phyloP scores from a whole-genome alignment of 1,140 invertebrate genomes.

The Oryctes rhinoceros region DNA sequence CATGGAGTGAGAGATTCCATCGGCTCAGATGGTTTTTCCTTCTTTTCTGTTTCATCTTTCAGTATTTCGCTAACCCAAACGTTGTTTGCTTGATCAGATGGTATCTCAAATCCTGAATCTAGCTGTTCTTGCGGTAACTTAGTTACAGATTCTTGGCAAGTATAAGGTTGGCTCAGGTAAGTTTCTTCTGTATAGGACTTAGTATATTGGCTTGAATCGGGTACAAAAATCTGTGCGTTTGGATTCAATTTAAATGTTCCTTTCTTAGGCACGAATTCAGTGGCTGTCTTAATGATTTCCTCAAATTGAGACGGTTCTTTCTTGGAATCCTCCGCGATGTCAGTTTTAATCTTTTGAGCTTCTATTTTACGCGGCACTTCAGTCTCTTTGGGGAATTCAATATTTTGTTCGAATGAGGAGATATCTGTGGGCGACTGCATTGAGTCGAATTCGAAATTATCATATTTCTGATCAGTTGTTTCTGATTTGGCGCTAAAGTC shows the following conservation, averaged over 20 bases:
- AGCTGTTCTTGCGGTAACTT: slow-evolving; percentile 43
- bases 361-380: slow-evolving; percentile 30
- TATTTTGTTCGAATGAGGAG: background rate
- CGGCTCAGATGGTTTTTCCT: background rate
- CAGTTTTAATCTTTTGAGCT: background rate
- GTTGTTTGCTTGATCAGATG: slow-evolving; percentile 51
- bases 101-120: slow-evolving; percentile 48
- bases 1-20: background rate
- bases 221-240: slow-evolving; percentile 58
- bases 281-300: slow-evolving; percentile 52
- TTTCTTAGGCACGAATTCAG: slow-evolving; percentile 55
- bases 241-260: slow-evolving; percentile 53
- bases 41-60: slow-evolving; percentile 43
- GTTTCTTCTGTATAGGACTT: slow-evolving; percentile 31
- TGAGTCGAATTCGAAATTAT: background rate
- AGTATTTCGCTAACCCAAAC: slow-evolving; percentile 55
- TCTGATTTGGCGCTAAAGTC: slow-evolving; percentile 10
- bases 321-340: slow-evolving; percentile 1
- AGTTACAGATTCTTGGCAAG: background rate
- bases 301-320: slow-evolving; percentile 52
- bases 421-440: background rate
- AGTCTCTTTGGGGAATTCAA: background rate
- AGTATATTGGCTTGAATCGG: slow-evolving; percentile 46
- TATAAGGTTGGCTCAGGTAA: background rate
- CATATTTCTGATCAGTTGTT: background rate